Base-by-base conservation (phyloP, 2,888 invertebrate species). In the Heterodera filipjevi region DNA sequence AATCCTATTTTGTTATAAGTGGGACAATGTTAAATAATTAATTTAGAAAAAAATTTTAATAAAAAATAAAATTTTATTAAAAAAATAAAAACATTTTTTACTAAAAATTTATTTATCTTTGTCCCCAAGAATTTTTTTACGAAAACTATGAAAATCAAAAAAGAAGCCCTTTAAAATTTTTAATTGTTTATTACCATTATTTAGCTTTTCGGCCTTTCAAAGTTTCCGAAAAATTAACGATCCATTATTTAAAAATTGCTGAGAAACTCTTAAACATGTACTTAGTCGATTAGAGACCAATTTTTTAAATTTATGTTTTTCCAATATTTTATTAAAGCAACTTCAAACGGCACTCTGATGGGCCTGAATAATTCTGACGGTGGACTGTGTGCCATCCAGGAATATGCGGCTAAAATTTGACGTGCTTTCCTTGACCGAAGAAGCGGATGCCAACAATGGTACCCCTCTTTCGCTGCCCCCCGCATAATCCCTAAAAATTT, bases 401-500 rank as follows among this genome's bases (percentile, higher is more conserved):
- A 85, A 89, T 66, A 89, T 89, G 89, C 86, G 85, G 74, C 79
- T 89, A 77, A 88, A 89, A 76, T 88, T 89, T 77, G 87, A 87
- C 66, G 85, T 89, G 44, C 64, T 75, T 44, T 59, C 75, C 66
- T 59, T 32, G 49, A 30, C 66, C 27, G 44, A 44, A 27, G 68
- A 35, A 68, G 35, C 68, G 8, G 68, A 68, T 78, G 59, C 80
- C 71, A 70, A 49, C 12, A 53, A 73, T 27, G 72, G 59, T 71
- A 14, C 49, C 19, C 49, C 49, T 49, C 44, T 44, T 44, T 44
- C 12, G 44, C 12, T 5, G 5, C 44, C 44, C 44, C 44, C 44
- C 5, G 12, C 12, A 44, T 44, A 10, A 5, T 44, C 44, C 5
- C 12, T 44, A 44, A 44, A n/a, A n/a, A n/a, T n/a, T n/a, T n/a